phyloP scores from a whole-genome alignment of 1,140 invertebrate genomes.

The Ostrea edulis region DNA sequence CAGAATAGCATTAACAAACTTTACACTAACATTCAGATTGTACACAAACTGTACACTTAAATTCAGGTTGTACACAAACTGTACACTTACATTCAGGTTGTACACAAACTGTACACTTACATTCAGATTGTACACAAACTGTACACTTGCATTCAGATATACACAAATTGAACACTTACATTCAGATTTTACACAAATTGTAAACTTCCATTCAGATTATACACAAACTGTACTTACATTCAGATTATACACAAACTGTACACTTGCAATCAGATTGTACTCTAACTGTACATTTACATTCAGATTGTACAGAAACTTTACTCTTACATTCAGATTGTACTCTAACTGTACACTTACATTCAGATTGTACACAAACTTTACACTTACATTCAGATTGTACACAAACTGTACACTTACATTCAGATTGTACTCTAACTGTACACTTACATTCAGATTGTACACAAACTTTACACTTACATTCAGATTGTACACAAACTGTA shows the following conservation, averaged over 20 bases:
- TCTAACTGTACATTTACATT: conserved; percentile 59
- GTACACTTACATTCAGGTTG: too few species aligned
- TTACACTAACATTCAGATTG: too few species aligned
- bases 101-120: conserved; percentile 52
- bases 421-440: conserved; percentile 91
- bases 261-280: too few species aligned
- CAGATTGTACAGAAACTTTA: conserved; percentile 89
- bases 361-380: conserved; percentile 89
- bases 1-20: too few species aligned
- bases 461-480: conserved; percentile 59
- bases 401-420: conserved; percentile 60
- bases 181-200: conserved; percentile 88
- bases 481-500: conserved; percentile 89
- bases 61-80: conserved; percentile 87
- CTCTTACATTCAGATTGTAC: too few species aligned
- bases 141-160: conserved; percentile 78
- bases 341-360: conserved; percentile 59
- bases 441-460: too few species aligned
- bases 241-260: conserved; percentile 89
- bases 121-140: conserved; percentile 83
- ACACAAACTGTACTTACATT: conserved; percentile 59
- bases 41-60: conserved; percentile 51
- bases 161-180: conserved; percentile 53
- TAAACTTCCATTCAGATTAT: too few species aligned
- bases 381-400: too few species aligned